These are phyloP conservation scores for Stegodyphus dumicola DNA, from an alignment of 1,140 invertebrate species.

Conservation along the genomic window DNA sequence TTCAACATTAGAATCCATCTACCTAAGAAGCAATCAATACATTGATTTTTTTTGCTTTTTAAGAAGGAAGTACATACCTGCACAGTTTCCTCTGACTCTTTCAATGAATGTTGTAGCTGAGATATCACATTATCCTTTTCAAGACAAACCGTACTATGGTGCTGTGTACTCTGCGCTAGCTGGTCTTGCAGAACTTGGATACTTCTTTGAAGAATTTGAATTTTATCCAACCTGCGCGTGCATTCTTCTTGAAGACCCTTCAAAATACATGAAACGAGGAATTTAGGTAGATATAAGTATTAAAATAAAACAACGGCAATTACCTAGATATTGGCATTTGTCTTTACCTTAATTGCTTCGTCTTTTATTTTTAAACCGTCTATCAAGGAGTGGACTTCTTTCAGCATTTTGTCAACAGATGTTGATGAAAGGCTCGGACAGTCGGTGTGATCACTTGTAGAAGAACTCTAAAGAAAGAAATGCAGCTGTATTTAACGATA, in stretches of 20 bases:
- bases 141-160: constrained; percentile 11
- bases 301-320: not conserved
- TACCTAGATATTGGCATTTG: not conserved
- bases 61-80: constrained; percentile 9
- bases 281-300: not conserved
- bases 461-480: constrained; percentile 45
- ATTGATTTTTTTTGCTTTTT: not conserved
- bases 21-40: too few species aligned
- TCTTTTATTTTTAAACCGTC: constrained; percentile 56
- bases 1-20: too few species aligned
- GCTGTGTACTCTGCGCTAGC: constrained; percentile 34
- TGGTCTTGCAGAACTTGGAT: constrained; percentile 47
- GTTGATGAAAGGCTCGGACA: constrained; percentile 35
- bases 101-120: constrained; percentile 45
- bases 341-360: constrained; percentile 55
- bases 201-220: constrained; percentile 46
- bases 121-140: constrained; percentile 49
- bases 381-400: constrained; percentile 50
- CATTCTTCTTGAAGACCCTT: constrained; percentile 50
- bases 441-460: constrained; percentile 51
- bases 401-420: constrained; percentile 59
- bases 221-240: constrained; percentile 42
- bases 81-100: constrained; percentile 43
- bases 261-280: not conserved
- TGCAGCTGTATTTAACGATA: not conserved